Evolutionary conservation across 2,113 vertebrate species (phyloP), one percentile per base, ranked within the genome.

Genomic region (Pterocles gutturalis): DNA sequence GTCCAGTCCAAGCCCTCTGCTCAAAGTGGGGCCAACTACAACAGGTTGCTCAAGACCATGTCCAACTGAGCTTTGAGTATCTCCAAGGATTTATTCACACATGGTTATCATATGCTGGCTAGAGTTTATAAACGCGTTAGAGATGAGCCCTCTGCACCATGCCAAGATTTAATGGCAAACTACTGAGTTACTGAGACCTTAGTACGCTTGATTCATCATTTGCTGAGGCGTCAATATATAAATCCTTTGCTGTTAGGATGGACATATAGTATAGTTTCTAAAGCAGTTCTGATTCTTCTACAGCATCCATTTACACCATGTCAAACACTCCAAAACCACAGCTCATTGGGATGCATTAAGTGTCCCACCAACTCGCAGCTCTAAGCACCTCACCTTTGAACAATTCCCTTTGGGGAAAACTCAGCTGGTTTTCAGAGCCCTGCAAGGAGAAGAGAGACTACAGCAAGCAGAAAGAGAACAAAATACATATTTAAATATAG

Each of bases 401-500:
- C 31, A 89, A 75, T 17, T 87, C 80, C 54, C 90, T 36, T 81
- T 34, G 10, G 72, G 92, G 83, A 88, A 91, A 93, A 73, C 53
- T 71, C 73, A 72, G 58, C n/a, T 73, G 76, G 49, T 34, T 29
- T 54, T 95, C 48, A 36, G 65, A 87, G 60, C 21, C 85, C 41
- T 4, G 2, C 16, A 38, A 54, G 61, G 41, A 92, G 65, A 67
- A 82, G 45, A 69, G 67, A 84, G 34, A 54, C 51, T 57, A 25
- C 53, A 73, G 43, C 41, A 21, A 92, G 71, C 7, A 75, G 36
- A 79, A 70, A 84, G 71, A 82, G 79, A 89, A 38, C 41, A 90
- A 88, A 91, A 93, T 61, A 49, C 43, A 72, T 80, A 93, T 95
- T 96, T 84, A 89, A 83, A 73, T 48, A 72, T 12, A 89, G 84